A percentile compares a stretch with the other conserved stretches of the same genome.
Evolutionary conservation across 2,797 vertebrate genomes (phyloP).

Genomic region (Gymnopithys bicolor): DNA sequence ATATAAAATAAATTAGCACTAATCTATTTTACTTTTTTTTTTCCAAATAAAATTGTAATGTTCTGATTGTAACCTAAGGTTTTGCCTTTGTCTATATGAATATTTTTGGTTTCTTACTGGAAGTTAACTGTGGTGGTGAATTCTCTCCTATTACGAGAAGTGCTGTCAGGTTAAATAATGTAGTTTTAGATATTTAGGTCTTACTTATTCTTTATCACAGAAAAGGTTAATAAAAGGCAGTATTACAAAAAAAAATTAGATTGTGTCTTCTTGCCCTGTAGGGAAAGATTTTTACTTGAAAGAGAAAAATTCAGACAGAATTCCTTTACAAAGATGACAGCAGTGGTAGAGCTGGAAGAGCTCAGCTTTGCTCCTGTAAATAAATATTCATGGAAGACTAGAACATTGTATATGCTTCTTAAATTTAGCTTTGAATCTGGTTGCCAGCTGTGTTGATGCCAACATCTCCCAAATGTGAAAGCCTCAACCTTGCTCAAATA

Average conservation of each 20-base stretch:
- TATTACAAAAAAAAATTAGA: background rate
- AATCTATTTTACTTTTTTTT: slow-evolving; percentile 26
- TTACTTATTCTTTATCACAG: background rate
- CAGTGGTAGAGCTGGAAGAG: background rate
- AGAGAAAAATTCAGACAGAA: background rate
- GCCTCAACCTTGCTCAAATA: background rate
- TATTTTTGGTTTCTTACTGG: background rate
- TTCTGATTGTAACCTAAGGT: background rate
- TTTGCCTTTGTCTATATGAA: background rate
- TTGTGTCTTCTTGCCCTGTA: background rate
- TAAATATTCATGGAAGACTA: background rate
- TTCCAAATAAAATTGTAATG: background rate
- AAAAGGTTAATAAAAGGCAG: background rate
- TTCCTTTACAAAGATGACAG: background rate
- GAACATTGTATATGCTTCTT: background rate
- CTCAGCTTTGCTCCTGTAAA: slow-evolving; percentile 9
- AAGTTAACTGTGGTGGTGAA: background rate
- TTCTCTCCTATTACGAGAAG: background rate
- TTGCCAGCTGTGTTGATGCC: background rate
- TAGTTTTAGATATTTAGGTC: background rate
- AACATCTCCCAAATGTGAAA: background rate
- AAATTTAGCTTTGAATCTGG: slow-evolving; percentile 12
- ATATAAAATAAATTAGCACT: slow-evolving; percentile 15
- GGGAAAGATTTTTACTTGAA: background rate
- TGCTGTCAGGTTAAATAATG: background rate